Base-by-base conservation (phyloP, 2,797 vertebrate species). In the Sebastiscus albofasciatus region DNA sequence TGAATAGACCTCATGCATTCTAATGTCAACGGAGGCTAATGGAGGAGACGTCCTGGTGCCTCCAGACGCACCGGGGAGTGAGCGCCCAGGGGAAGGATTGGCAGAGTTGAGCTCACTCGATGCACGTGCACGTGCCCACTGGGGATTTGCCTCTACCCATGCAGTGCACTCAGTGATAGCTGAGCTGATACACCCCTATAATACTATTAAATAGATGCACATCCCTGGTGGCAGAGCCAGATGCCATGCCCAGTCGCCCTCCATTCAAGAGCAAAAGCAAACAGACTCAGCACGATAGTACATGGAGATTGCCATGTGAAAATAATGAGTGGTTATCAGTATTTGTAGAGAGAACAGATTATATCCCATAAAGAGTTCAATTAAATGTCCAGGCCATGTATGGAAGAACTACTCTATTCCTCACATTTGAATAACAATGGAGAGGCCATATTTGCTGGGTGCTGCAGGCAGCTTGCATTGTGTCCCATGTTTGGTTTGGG, bases 391-490 rank as follows among this genome's bases (percentile, higher is more conserved):
- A 5, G 72, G 67, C 69, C 62, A 61, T 79, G 72, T 67, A 34
- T 80, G 39, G 82, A 82, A 86, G 69, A 88, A 79, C 80, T 79
- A 87, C 79, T 27, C 64, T 46, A 82, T 80, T 34, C 74, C 42
- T 8, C 7, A 3, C 1, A 95, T 95, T 92, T 93, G 66, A 94
- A 95, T 95, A 67, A 95, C 92, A 95, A 95, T 87, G 26, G 89
- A 72, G 81, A 72, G 81, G 75, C 76, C 80, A 75, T 90, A 62
- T 85, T 82, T 36, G 79, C 80, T n/a, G 59, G 68, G 68, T 55
- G 90, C 92, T 88, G 85, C 85, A 71, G 88, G 83, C 87, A 66
- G 82, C 84, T 80, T 62, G 87, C 83, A 89, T 89, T 90, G 86
- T 83, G 89, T 81, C 73, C 78, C 59, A 6, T 85, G 86, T 92